These are phyloP conservation scores for Pilophorus perplexus DNA, from an alignment of 2,888 invertebrate species.

Conservation along the genomic window DNA sequence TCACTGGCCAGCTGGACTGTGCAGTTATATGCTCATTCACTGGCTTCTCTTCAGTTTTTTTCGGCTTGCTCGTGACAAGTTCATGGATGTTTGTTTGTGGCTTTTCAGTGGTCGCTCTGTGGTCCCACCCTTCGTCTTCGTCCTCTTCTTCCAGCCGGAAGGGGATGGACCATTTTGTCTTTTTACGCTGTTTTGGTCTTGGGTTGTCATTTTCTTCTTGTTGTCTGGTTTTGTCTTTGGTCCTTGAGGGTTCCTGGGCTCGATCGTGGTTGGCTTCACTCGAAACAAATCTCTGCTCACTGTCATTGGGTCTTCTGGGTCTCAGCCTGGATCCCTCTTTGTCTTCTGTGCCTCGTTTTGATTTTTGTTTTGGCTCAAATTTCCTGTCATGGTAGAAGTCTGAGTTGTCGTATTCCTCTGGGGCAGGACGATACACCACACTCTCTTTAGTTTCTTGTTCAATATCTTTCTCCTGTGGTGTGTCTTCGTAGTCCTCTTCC, in stretches of 20 bases:
- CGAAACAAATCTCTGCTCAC: background rate
- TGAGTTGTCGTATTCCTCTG: conserved; percentile 18
- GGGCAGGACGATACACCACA: background rate
- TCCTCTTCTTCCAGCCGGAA: background rate
- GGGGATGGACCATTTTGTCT: conserved; percentile 28
- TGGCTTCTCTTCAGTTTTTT: conserved; percentile 15
- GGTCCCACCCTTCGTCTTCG: conserved; percentile 20
- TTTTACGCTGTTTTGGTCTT: background rate
- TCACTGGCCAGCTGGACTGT: conserved; percentile 18
- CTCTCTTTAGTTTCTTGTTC: conserved; percentile 11
- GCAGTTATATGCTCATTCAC: conserved; percentile 7
- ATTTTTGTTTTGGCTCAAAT: conserved; percentile 34
- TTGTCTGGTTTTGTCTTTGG: conserved; percentile 17
- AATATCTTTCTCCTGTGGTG: conserved; percentile 3
- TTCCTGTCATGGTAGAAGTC: conserved; percentile 42
- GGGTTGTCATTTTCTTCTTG: background rate
- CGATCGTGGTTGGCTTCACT: conserved; percentile 8
- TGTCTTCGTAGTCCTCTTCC: conserved; percentile 25
- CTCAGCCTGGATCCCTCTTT: conserved; percentile 1
- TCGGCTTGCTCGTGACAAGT: background rate
- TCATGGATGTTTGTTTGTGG: background rate
- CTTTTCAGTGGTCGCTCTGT: background rate
- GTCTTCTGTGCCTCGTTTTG: conserved; percentile 23
- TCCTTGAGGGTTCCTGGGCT: background rate
- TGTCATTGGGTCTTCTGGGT: background rate